Base-by-base conservation (phyloP, 1,140 invertebrate species). In the Aphis gossypii region DNA sequence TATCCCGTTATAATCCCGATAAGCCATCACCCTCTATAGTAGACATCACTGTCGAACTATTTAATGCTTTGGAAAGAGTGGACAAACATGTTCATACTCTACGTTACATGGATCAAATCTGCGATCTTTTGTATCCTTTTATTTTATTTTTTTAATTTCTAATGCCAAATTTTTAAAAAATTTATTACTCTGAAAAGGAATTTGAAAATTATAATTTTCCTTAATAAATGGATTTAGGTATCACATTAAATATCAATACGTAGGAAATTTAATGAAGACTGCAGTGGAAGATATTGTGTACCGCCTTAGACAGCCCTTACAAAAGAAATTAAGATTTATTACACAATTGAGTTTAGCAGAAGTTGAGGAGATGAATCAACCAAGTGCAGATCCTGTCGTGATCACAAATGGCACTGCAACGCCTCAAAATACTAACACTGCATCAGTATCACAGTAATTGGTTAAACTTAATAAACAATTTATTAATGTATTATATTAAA, bases 171-270 rank as follows among this genome's bases (percentile, higher is more conserved):
- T 41, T 41, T 41, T 41, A 41, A 41, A 41, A 41, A 41, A 2
- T 41, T 41, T 41, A 41, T 41, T 82, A 56, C 21, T 76, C 38
- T 68, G 4, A 41, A 41, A 41, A 41, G 1, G 1, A 41, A 41
- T 41, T 41, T 41, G 38, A 41, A n/a, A 68, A 94, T 94, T 30
- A 46, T 30, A 35, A 41, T 18, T 83, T 96, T 96, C 94, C 95
- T 96, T 96, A 96, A 96, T 94, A 87, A 23, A 89, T 44, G 14
- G 51, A 44, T 94, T 94, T 94, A 97, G 97, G 76, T 97, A 97
- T 96, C 97, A 98, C 95, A 98, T 98, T 76, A 99, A 99, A 95
- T 99, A 99, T 95, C 99, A 99, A 97, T 99, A 99, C 96, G 98
- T 99, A 48, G 99, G 99, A 30, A 98, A 99, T 95, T 97, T 97